A percentile compares a stretch with the other conserved stretches of the same genome.
These are phyloP conservation scores for Xanthorhoe spadicearia DNA, from an alignment of 2,888 invertebrate genomes.

Conservation along the genomic window DNA sequence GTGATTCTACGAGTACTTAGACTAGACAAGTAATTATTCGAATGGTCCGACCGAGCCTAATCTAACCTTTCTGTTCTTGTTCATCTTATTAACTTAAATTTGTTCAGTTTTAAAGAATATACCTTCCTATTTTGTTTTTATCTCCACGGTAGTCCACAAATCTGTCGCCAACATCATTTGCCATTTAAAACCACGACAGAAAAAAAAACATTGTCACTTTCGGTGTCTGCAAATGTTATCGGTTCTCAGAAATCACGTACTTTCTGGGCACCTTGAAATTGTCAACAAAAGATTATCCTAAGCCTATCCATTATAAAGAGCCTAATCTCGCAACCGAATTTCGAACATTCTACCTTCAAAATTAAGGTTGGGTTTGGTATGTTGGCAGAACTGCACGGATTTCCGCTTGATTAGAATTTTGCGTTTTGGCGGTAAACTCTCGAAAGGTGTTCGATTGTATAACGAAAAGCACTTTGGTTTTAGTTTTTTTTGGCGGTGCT, in stretches of 20 bases:
- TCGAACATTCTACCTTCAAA: slow-evolving; percentile 23
- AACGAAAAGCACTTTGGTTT: slow-evolving; percentile 56
- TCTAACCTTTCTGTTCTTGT: too few relatives aligned
- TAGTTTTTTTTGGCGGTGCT: slow-evolving; percentile 54
- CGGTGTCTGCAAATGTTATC: slow-evolving; percentile 49
- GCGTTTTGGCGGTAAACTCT: slow-evolving; percentile 62
- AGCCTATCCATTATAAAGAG: slow-evolving; percentile 53
- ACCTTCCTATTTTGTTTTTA: too few relatives aligned
- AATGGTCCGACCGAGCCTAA: too few relatives aligned
- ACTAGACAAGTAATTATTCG: too few relatives aligned
- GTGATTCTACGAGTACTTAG: too few relatives aligned
- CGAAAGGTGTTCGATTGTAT: slow-evolving; percentile 80
- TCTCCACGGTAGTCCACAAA: slow-evolving; percentile 17
- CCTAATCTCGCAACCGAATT: slow-evolving; percentile 34
- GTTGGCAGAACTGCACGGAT: slow-evolving; percentile 47
- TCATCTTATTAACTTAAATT: too few relatives aligned
- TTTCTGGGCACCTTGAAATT: slow-evolving; percentile 65
- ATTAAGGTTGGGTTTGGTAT: slow-evolving; percentile 31
- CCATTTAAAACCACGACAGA: slow-evolving; percentile 31
- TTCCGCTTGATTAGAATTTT: slow-evolving; percentile 63
- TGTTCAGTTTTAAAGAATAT: too few relatives aligned
- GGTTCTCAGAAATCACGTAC: slow-evolving; percentile 66
- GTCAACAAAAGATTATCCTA: slow-evolving; percentile 82
- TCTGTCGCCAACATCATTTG: slow-evolving; percentile 30
- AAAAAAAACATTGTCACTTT: slow-evolving; percentile 64